A percentile compares a stretch with the other conserved stretches of the same genome.
phyloP scores from a whole-genome alignment of 2,797 vertebrate species.

The Chaunax sp. region DNA sequence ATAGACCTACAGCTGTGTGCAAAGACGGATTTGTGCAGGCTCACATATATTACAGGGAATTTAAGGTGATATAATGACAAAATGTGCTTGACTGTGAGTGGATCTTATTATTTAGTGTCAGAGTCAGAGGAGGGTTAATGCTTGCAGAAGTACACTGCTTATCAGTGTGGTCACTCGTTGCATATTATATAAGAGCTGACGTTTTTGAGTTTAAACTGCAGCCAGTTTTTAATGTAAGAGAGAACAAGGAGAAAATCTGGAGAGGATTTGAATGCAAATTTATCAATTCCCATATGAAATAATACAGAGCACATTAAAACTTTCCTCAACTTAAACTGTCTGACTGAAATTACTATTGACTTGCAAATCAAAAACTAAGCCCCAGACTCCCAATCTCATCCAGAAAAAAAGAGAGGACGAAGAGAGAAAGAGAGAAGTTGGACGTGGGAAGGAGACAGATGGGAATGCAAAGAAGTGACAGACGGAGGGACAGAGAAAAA shows the following conservation, averaged over 20 bases:
- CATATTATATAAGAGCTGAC: conserved; percentile 30
- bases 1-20: too few relatives aligned
- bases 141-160: not conserved
- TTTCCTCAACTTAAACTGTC: conserved; percentile 69
- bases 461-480: conserved; percentile 63
- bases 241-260: conserved; percentile 34
- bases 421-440: conserved; percentile 27
- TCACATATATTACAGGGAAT: not conserved
- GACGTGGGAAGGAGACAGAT: conserved; percentile 59
- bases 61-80: conserved; percentile 13
- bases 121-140: conserved; percentile 4
- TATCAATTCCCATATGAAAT: conserved; percentile 61
- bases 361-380: conserved; percentile 77
- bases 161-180: conserved; percentile 29
- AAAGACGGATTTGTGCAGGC: not conserved
- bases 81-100: conserved; percentile 30
- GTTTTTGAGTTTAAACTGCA: conserved; percentile 32
- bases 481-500: conserved; percentile 52
- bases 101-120: too few relatives aligned
- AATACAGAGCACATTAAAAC: conserved; percentile 71
- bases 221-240: conserved; percentile 26
- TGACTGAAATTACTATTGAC: conserved; percentile 74
- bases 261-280: conserved; percentile 68
- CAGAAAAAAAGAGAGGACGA: conserved; percentile 42
- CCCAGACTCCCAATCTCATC: conserved; percentile 64